These are phyloP conservation scores for Pelagia noctiluca DNA, from an alignment of 30 jellyfish, hydroid and myxozoan genomes.

Conservation along the genomic window DNA sequence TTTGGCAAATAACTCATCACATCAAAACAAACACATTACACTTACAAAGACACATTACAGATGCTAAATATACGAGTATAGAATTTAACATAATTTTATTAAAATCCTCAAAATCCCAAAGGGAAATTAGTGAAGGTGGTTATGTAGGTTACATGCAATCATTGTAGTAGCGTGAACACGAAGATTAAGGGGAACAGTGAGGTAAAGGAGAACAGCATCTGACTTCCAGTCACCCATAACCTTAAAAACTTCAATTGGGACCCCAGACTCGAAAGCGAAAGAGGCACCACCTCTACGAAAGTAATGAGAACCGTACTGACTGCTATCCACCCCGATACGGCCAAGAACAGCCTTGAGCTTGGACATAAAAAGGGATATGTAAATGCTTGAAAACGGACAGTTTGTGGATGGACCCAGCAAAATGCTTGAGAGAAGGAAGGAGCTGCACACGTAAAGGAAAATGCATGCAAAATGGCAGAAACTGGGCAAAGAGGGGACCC, in stretches of 20 bases:
- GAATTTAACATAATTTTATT: not conserved
- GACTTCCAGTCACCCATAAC: conserved; percentile 43
- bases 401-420: conserved; percentile 1
- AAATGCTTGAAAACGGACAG: not conserved
- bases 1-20: not conserved
- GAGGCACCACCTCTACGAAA: conserved; percentile 33
- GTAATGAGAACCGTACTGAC: conserved; percentile 2
- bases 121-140: not conserved
- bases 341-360: not conserved
- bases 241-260: conserved; percentile 13
- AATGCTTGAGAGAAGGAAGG: not conserved
- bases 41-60: not conserved
- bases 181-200: conserved; percentile 21
- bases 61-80: not conserved
- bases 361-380: conserved; percentile 10
- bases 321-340: not conserved
- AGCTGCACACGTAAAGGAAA: not conserved
- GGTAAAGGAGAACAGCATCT: conserved; percentile 20
- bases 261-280: conserved; percentile 24
- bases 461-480: conserved; percentile 7
- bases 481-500: conserved; percentile 31
- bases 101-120: not conserved
- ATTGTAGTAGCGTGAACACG: not conserved
- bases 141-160: not conserved
- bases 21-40: not conserved